These are phyloP conservation scores for Xylota segnis DNA, from an alignment of 2,888 invertebrate species.

Conservation along the genomic window DNA sequence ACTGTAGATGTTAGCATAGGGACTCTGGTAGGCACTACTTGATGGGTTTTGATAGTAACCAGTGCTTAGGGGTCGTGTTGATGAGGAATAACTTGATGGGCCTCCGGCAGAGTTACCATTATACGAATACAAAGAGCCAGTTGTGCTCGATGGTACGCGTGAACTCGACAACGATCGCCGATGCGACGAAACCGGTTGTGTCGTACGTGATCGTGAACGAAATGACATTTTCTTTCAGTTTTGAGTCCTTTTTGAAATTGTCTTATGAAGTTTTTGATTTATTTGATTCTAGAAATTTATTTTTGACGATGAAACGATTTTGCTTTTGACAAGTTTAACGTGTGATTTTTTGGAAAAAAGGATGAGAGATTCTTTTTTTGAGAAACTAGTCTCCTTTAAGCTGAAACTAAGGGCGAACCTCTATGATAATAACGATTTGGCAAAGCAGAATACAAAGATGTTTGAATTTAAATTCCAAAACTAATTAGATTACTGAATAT, in stretches of 20 bases:
- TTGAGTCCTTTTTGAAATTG: background rate
- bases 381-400: too few species aligned
- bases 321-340: conserved; percentile 35
- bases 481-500: conserved; percentile 46
- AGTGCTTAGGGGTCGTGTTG: conserved; percentile 82
- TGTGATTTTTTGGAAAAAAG: background rate
- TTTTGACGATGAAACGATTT: background rate
- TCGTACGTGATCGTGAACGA: conserved; percentile 83
- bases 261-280: background rate
- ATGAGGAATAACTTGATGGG: conserved; percentile 71
- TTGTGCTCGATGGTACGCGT: conserved; percentile 81
- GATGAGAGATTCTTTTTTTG: too few species aligned
- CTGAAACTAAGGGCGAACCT: too few species aligned
- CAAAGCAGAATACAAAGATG: background rate
- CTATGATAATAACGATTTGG: too few species aligned
- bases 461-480: conserved; percentile 11
- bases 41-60: conserved; percentile 81
- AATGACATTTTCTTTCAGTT: conserved; percentile 82
- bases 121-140: conserved; percentile 78
- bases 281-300: conserved; percentile 1
- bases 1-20: conserved; percentile 82
- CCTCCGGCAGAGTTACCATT: conserved; percentile 77
- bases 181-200: conserved; percentile 84
- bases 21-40: conserved; percentile 82
- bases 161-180: conserved; percentile 86